These are phyloP conservation scores for Cirrhinus molitorella DNA, from an alignment of 2,797 vertebrate species.

Conservation along the genomic window DNA sequence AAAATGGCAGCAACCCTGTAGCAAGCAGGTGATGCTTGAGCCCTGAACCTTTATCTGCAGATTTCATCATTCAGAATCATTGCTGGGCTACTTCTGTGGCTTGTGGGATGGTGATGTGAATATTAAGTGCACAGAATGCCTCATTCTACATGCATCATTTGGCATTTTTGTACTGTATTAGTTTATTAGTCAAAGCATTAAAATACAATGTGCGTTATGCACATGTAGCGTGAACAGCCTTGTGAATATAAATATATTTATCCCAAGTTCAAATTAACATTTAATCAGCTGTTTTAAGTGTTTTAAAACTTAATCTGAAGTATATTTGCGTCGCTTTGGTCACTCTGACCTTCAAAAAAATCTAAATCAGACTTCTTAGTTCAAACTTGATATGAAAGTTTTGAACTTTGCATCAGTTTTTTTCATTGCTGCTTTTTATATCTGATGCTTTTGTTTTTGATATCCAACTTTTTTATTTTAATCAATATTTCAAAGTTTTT, in stretches of 20 bases:
- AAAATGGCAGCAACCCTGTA: constrained; percentile 64
- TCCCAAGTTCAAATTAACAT: not conserved
- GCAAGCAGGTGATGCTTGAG: constrained; percentile 24
- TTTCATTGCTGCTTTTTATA: constrained; percentile 6
- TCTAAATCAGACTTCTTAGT: not conserved
- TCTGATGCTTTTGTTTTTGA: constrained; percentile 1
- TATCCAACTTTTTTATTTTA: constrained; percentile 1
- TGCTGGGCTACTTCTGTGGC: not conserved
- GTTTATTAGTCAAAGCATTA: constrained; percentile 7
- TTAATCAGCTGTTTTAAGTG: not conserved
- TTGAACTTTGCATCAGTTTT: constrained; percentile 20
- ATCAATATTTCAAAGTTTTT: constrained; percentile 35
- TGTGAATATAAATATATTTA: not conserved
- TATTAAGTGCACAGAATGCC: constrained; percentile 23
- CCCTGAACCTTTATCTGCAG: not conserved
- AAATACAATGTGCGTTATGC: not conserved
- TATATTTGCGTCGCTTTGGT: not conserved
- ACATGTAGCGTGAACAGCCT: not conserved
- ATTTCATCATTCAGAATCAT: constrained; percentile 10
- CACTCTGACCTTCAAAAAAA: not conserved
- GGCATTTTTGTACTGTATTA: constrained; percentile 5
- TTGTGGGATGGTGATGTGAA: constrained; percentile 14
- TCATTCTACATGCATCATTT: constrained; percentile 29
- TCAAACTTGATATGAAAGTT: not conserved
- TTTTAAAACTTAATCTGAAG: not conserved